phyloP scores from a whole-genome alignment of 53 echinoderm and acorn worm species.

The Holothuria leucospilota region DNA sequence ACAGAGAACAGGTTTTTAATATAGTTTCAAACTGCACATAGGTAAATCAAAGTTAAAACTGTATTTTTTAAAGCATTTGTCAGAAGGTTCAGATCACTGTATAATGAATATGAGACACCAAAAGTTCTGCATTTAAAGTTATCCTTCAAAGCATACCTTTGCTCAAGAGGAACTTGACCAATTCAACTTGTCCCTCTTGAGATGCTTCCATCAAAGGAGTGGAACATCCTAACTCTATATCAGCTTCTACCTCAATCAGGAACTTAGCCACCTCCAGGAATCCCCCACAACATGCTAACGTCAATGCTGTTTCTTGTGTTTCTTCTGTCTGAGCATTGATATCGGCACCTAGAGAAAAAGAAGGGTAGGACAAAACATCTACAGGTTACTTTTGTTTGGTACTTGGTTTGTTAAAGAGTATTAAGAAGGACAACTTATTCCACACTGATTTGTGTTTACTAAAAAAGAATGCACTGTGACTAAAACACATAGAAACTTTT shows the following conservation, averaged over 20 bases:
- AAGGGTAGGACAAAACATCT: neutral
- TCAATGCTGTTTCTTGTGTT: constrained; percentile 97
- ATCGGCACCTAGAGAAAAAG: constrained; percentile 72
- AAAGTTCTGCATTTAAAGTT: too few species aligned
- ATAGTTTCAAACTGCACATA: too few species aligned
- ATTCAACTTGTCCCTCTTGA: constrained; percentile 93
- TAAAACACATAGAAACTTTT: too few species aligned
- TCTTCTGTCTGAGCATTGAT: constrained; percentile 99
- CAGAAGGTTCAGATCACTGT: too few species aligned
- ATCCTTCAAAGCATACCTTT: constrained; percentile 70
- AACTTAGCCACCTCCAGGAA: constrained; percentile 97
- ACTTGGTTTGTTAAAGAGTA: neutral
- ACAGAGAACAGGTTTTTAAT: too few species aligned
- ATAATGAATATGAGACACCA: too few species aligned
- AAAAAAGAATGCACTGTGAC: too few species aligned
- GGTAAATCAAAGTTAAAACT: too few species aligned
- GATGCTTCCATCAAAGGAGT: constrained; percentile 98
- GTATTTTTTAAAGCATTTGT: too few species aligned
- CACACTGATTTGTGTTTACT: neutral
- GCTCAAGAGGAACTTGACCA: constrained; percentile 92
- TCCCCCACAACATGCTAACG: constrained; percentile 96
- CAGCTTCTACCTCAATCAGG: constrained; percentile 93
- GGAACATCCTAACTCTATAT: constrained; percentile 98
- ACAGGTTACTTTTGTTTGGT: neutral
- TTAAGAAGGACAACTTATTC: neutral